A percentile compares a stretch with the other conserved stretches of the same genome.
phyloP scores from a whole-genome alignment of 2,113 vertebrate genomes.

The Nyctereutes procyonoides region DNA sequence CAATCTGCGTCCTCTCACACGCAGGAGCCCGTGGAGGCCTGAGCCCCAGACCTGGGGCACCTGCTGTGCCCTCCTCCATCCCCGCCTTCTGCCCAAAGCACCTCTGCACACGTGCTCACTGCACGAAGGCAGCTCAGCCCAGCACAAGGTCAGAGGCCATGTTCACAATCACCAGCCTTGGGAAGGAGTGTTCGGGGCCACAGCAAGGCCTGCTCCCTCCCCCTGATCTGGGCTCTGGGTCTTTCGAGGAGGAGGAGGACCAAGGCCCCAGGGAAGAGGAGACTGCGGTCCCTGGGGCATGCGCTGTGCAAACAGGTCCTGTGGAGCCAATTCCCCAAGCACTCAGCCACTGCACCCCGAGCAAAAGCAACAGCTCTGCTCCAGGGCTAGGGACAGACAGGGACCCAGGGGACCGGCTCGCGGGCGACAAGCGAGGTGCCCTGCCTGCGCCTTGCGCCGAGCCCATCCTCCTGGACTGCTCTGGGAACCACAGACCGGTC shows the following conservation, averaged over 20 bases:
- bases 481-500: not conserved
- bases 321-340: not conserved
- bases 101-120: too few species aligned
- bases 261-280: too few species aligned
- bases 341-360: too few species aligned
- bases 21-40: not conserved
- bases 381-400: too few species aligned
- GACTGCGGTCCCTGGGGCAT: not conserved
- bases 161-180: not conserved
- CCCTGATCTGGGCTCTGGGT: not conserved
- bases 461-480: not conserved
- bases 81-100: not conserved
- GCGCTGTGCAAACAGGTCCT: not conserved
- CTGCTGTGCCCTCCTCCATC: not conserved
- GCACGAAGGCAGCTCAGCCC: not conserved
- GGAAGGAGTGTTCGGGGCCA: not conserved
- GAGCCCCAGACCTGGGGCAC: not conserved
- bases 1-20: not conserved
- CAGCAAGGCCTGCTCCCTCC: not conserved
- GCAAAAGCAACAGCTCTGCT: not conserved
- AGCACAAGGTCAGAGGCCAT: too few species aligned
- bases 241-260: not conserved
- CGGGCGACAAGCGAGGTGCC: not conserved
- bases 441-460: not conserved
- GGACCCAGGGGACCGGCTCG: not conserved